Base-by-base conservation (phyloP, 2,113 vertebrate species). In the Lethenteron camtschaticum region DNA sequence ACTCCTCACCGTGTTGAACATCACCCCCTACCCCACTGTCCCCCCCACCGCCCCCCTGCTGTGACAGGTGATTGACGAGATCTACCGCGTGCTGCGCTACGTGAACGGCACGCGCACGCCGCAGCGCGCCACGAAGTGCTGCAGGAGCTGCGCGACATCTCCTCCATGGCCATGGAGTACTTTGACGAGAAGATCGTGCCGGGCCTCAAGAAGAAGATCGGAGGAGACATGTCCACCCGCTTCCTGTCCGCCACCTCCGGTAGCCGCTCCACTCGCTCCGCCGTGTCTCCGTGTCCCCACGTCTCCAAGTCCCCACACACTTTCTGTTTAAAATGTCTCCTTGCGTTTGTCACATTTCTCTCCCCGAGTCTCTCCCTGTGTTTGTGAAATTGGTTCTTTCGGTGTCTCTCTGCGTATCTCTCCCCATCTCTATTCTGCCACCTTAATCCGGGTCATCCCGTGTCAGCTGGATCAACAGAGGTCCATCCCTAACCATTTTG, bases 81-180 rank as follows among this genome's bases (percentile, higher is more conserved):
- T 99, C 75, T 99, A 97, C 79, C 85, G 89, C 60, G 94, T 99
- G 60, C 79, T 99, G 75, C 86, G 94, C 70, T 99, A 99, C 55
- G 92, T 99, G 69, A 97, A 97, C 79, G 95, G 90, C 71, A 99
- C 94, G 58, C 83, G 91, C 75, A 86, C 94, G n/a, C 92, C 94
- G 20, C 91, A 97, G 77, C 81, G 94, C 74, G 94, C 94, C 94
- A 99, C 18, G 92, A 99, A 80, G 94, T 99, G 6, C 82, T 99
- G 71, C 92, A 99, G 76, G 94, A 99, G 78, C 76, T 99, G 74
- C 81, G 94, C 75, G 94, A 99, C 68, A 99, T 99, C 76, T 99
- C 94, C 58, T 99, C 94, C 76, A 99, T 99, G 94, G 94, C 94
- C 73, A 99, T 97, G 92, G 94, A 99, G 75, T 97, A 99, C 81